Base-by-base conservation (phyloP, 92 coral and sea anemone genomes). In the Actinostola sp. region DNA sequence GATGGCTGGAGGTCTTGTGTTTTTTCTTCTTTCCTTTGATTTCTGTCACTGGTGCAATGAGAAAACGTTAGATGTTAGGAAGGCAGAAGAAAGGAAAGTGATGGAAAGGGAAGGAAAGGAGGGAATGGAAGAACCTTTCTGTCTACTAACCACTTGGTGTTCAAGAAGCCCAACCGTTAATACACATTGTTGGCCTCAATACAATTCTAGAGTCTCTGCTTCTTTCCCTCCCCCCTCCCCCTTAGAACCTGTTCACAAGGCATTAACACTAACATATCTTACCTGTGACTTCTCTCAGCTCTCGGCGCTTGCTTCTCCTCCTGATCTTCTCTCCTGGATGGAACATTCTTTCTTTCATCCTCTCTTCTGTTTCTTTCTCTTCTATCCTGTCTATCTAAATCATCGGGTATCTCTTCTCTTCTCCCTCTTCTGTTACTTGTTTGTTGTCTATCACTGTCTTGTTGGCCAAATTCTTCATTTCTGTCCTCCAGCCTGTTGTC, bases 281-380 rank as follows among this genome's bases (percentile, higher is more conserved):
- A 48, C 79, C 67, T 72, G 31, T 50, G 49, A 60, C 25, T 60
- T 57, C 25, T 16, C 31, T 35, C 53, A 51, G 17, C 15, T 26
- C 59, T 29, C 29, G 61, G 1, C 2, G 25, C 3, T 70, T 63
- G 51, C 31, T 61, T 38, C 11, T 54, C 63, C 11, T 52, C 50
- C 19, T 58, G 70, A 7, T 73, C 44, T 67, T 77, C 52, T 39
- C 34, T 50, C 64, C 36, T 45, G 31, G 69, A 41, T 23, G 57
- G 50, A 29, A 11, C 67, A 23, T 36, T 67, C 8, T 29, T 16
- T 35, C 60, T 25, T 20, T 43, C 63, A 10, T 45, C 64, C 25
- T 77, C 30, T n/a, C 75, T 44, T 16, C 57, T 67, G 20, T 23
- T 53, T 50, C 72, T 73, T 52, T 60, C 33, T 21, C 71, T 48